Evolutionary conservation across 2,113 vertebrate genomes (phyloP), one percentile per base, ranked within the genome.

Genomic region (Austrofundulus limnaeus): DNA sequence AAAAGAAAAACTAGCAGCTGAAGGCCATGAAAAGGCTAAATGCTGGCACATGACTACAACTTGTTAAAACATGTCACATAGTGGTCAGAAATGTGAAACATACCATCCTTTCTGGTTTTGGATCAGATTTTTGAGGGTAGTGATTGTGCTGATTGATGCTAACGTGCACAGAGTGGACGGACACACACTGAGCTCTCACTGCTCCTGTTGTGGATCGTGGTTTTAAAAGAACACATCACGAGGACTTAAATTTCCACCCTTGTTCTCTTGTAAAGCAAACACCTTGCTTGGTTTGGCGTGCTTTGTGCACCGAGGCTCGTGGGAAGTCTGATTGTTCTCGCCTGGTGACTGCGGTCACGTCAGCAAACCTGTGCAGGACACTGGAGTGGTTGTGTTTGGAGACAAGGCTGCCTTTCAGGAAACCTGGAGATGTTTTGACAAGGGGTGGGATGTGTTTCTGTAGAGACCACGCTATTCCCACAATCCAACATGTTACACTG

Each of bases 401-500:
- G 59, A 80, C 64, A 20, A 69, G 50, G 65, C 65, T n/a, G 52
- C 15, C 46, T 83, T 75, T 78, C 71, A 80, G 28, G 64, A 87
- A 56, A 65, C 21, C 60, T 7, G 6, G 51, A 38, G 41, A 47
- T 88, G 77, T 89, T 89, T 86, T 55, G 64, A 78, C 57, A 80
- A 81, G 75, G 68, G 72, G 84, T 76, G 74, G 67, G 80, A 72
- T 12, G 15, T 51, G 60, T 49, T 52, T 76, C 66, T 80, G 34
- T 78, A 15, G 50, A 75, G 37, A 55, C 62, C 23, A 45, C 6
- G 9, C 46, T 69, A 49, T 65, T 77, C 64, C 24, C 17, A 61
- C 37, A 68, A 61, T 62, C 45, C 64, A 67, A 67, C 49, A 37
- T 3, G 70, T 17, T 1, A 13, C 23, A 39, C 23, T 70, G 31